phyloP scores from a whole-genome alignment of 2,113 vertebrate genomes.

The Petroica traversi region DNA sequence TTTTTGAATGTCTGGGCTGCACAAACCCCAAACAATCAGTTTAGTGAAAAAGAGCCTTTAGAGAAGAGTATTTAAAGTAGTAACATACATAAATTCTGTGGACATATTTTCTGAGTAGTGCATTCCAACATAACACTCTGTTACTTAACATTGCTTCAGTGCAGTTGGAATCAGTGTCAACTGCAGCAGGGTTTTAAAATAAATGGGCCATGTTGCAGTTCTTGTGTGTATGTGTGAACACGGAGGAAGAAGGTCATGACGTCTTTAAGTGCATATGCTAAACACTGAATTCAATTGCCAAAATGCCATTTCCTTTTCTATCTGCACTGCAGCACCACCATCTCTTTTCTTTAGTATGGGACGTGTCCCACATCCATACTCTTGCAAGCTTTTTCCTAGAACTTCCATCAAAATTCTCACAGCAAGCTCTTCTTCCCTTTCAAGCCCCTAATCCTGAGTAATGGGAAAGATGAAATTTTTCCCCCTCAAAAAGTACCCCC shows the following conservation, averaged over 20 bases:
- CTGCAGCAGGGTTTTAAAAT: background rate
- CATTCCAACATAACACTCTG: background rate
- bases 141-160: background rate
- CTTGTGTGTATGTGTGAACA: background rate
- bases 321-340: background rate
- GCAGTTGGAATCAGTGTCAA: background rate
- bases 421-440: background rate
- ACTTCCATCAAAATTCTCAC: background rate
- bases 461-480: background rate
- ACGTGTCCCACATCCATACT: rapidly evolving
- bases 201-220: background rate
- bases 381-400: background rate
- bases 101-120: background rate
- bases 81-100: background rate
- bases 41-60: background rate
- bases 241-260: background rate
- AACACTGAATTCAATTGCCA: background rate
- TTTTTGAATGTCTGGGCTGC: background rate
- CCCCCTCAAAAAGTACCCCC: background rate
- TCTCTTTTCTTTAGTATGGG: background rate
- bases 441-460: background rate
- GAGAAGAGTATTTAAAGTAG: background rate
- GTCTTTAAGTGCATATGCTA: background rate
- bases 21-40: background rate
- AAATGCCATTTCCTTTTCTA: background rate